Conservation (phyloP, 2,888 invertebrate species). For the Hypena proboscidalis region DNA sequence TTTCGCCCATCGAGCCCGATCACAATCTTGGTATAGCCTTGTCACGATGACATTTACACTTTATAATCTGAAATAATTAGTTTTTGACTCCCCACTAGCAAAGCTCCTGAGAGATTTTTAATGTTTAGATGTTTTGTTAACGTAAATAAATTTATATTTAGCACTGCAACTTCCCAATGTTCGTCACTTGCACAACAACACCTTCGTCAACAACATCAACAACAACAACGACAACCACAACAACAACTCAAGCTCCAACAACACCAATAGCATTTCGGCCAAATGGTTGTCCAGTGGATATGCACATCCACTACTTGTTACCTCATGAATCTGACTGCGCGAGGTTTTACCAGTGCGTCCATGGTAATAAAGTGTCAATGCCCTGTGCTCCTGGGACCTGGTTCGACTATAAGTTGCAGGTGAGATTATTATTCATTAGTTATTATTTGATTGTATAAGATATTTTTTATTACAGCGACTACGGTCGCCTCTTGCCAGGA, state of each 20-base stretch:
- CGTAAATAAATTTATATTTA: neutral
- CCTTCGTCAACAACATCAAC: conserved; percentile 2
- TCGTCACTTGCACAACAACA: conserved; percentile 13
- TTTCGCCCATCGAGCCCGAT: too few relatives aligned
- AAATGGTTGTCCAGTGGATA: conserved; percentile 56
- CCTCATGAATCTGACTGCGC: conserved; percentile 60
- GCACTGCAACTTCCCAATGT: conserved; percentile 6
- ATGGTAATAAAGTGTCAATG: conserved; percentile 47
- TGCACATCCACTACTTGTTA: conserved; percentile 47
- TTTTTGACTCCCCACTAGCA: too few relatives aligned
- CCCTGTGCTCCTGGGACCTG: conserved; percentile 47
- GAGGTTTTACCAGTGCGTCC: conserved; percentile 54
- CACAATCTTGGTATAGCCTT: too few relatives aligned
- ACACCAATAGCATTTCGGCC: conserved; percentile 1
- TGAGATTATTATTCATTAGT: conserved; percentile 17
- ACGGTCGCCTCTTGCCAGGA: too few relatives aligned
- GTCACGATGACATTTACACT: neutral
- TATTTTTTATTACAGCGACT: too few relatives aligned
- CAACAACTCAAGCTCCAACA: neutral
- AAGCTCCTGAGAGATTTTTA: too few relatives aligned
- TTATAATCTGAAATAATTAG: too few relatives aligned
- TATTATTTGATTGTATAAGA: too few relatives aligned
- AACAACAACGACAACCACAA: neutral
- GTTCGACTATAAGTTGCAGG: conserved; percentile 56
- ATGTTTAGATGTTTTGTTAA: neutral